Percentiles rank a stretch among this genome's conserved stretches.
Conservation (phyloP, 2,888 invertebrate genomes). For the Drosophila demipolita region DNA sequence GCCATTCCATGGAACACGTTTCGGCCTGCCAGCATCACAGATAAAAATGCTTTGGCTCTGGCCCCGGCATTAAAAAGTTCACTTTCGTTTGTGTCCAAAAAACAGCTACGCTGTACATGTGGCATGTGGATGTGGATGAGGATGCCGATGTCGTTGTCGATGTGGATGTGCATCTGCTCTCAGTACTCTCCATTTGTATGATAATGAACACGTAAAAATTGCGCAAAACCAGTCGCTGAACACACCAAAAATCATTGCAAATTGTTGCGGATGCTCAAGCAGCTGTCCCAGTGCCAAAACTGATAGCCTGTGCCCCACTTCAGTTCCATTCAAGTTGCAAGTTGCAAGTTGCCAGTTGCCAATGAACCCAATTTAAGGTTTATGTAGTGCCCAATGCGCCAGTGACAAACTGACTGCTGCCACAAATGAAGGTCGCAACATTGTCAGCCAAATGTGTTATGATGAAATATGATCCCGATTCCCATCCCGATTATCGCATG, state of each 20-base stretch:
- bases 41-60: conserved; percentile 64
- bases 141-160: not conserved
- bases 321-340: conserved; percentile 12
- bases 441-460: conserved; percentile 39
- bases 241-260: conserved; percentile 74
- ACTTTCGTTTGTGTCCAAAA: conserved; percentile 78
- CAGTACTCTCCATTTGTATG: conserved; percentile 65
- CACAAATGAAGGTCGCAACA: conserved; percentile 47
- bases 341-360: conserved; percentile 2
- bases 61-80: conserved; percentile 75
- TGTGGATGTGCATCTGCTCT: conserved; percentile 51
- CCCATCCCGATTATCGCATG: conserved; percentile 19
- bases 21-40: conserved; percentile 57
- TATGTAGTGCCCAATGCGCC: conserved; percentile 27
- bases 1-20: conserved; percentile 72
- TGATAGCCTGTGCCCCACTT: conserved; percentile 39
- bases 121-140: conserved; percentile 23
- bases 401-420: conserved; percentile 56
- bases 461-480: conserved; percentile 50
- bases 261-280: conserved; percentile 68
- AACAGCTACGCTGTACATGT: conserved; percentile 39
- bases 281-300: conserved; percentile 40
- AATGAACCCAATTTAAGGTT: conserved; percentile 50
- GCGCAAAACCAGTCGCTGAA: conserved; percentile 69
- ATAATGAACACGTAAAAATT: conserved; percentile 76